phyloP scores from a whole-genome alignment of 2,888 invertebrate genomes.

The Ophion costatus region DNA sequence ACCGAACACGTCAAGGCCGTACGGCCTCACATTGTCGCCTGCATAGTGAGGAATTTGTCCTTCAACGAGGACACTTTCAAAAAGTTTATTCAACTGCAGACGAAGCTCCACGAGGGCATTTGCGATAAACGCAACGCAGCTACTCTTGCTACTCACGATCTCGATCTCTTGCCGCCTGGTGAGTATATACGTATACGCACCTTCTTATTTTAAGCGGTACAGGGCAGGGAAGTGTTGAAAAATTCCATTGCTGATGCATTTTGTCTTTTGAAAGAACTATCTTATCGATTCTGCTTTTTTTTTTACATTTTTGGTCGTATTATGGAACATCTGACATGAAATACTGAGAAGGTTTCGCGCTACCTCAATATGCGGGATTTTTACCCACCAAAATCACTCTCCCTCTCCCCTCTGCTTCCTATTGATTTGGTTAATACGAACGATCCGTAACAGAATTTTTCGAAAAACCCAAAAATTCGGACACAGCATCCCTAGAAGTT shows the following conservation, averaged over 20 bases:
- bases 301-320: slow-evolving; percentile 1
- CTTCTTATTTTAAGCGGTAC: not conserved
- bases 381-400: too few relatives aligned
- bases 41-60: slow-evolving; percentile 87
- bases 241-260: too few relatives aligned
- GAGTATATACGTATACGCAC: slow-evolving; percentile 45
- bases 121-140: slow-evolving; percentile 92
- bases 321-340: too few relatives aligned
- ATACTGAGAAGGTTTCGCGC: too few relatives aligned
- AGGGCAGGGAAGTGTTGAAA: not conserved
- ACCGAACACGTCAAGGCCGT: slow-evolving; percentile 86
- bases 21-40: slow-evolving; percentile 90
- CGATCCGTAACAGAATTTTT: too few relatives aligned
- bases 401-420: too few relatives aligned
- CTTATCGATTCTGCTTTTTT: slow-evolving; percentile 12
- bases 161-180: slow-evolving; percentile 87
- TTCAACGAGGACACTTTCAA: slow-evolving; percentile 88
- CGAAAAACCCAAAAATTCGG: too few relatives aligned
- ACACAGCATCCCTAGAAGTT: too few relatives aligned
- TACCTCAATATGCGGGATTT: too few relatives aligned
- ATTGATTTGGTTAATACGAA: too few relatives aligned
- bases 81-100: slow-evolving; percentile 92
- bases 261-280: not conserved
- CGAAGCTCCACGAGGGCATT: slow-evolving; percentile 89
- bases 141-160: slow-evolving; percentile 94